Conservation (phyloP, 2,888 invertebrate genomes). For the Peribatodes rhomboidaria region DNA sequence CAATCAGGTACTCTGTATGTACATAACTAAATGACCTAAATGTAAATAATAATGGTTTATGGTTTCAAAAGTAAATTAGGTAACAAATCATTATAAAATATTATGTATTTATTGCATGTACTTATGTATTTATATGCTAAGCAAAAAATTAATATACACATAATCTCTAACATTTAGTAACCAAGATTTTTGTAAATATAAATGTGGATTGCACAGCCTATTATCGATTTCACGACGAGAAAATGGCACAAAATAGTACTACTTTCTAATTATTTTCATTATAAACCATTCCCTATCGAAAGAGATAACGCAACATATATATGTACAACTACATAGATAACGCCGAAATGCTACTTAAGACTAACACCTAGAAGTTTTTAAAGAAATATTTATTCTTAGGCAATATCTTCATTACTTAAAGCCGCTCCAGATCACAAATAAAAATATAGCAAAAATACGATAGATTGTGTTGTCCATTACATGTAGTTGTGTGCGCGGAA, state of each 20-base stretch:
- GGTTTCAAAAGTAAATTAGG: neutral
- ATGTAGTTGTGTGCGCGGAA: neutral
- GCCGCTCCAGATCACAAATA: conserved; percentile 7
- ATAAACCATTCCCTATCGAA: too few species aligned
- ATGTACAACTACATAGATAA: too few species aligned
- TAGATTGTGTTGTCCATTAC: neutral
- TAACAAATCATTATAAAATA: neutral
- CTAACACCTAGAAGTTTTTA: neutral
- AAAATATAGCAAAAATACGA: neutral
- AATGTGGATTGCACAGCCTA: too few species aligned
- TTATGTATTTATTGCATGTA: neutral
- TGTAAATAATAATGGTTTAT: neutral
- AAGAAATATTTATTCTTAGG: too few species aligned
- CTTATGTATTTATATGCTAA: neutral
- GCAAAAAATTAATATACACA: neutral
- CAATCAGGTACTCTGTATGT: conserved; percentile 38
- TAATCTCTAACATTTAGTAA: neutral
- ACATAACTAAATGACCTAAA: conserved; percentile 1
- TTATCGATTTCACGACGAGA: too few species aligned
- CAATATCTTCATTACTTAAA: neutral
- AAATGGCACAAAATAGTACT: too few species aligned
- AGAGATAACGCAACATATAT: too few species aligned
- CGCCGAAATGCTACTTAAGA: neutral
- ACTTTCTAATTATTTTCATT: too few species aligned
- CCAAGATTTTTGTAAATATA: too few species aligned